phyloP scores from a whole-genome alignment of 2,113 vertebrate genomes.

The Alces alces region DNA sequence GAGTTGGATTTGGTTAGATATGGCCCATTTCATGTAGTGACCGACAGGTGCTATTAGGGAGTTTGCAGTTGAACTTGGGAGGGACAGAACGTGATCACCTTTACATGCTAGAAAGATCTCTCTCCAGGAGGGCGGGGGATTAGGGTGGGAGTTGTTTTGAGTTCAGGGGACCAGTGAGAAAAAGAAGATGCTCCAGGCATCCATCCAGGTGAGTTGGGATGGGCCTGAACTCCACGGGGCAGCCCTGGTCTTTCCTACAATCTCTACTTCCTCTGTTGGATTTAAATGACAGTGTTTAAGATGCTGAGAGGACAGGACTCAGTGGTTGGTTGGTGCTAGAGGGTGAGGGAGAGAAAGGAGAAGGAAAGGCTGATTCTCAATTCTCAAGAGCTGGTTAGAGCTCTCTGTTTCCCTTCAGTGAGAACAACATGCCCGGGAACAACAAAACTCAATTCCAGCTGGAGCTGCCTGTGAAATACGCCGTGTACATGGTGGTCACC shows the following conservation, averaged over 20 bases:
- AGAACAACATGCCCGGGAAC: conserved; percentile 57
- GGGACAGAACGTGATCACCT: neutral
- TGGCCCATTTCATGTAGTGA: neutral
- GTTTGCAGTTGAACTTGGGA: neutral
- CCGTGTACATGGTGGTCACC: conserved; percentile 30
- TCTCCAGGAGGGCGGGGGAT: neutral
- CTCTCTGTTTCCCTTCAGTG: conserved; percentile 48
- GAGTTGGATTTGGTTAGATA: neutral
- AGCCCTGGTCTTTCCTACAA: neutral
- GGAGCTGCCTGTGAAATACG: conserved; percentile 65
- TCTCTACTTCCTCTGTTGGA: neutral
- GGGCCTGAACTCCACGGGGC: neutral
- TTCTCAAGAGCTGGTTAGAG: neutral
- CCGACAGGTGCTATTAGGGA: neutral
- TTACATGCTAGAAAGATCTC: neutral
- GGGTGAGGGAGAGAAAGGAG: neutral
- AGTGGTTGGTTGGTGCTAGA: neutral
- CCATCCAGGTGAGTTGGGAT: neutral
- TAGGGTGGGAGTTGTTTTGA: neutral
- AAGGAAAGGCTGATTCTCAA: neutral
- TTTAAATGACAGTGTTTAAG: neutral
- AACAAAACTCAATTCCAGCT: conserved; percentile 33
- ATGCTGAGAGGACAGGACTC: neutral
- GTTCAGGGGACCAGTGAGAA: neutral
- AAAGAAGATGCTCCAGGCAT: neutral